These are phyloP conservation scores for Synanthedon vespiformis DNA, from an alignment of 2,888 invertebrate species.

Conservation along the genomic window DNA sequence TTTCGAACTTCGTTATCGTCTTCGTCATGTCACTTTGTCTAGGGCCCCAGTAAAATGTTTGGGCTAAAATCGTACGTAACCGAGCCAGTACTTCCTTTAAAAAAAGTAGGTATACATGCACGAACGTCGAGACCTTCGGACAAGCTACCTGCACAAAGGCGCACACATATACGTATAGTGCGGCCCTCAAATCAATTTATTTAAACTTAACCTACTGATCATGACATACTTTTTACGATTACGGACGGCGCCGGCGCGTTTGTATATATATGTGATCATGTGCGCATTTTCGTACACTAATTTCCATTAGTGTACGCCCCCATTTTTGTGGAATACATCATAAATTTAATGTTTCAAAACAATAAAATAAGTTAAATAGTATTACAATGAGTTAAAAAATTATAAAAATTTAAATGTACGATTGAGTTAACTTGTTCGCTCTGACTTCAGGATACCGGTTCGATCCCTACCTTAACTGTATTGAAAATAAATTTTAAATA, in stretches of 20 bases:
- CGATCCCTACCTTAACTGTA: no score
- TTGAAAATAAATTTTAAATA: no score
- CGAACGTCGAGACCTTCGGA: background rate
- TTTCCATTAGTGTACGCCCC: constrained; percentile 6
- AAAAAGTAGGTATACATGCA: constrained; percentile 1
- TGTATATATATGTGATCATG: constrained; percentile 23
- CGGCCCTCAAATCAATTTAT: constrained; percentile 21
- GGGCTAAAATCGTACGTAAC: no score
- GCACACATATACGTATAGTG: constrained; percentile 1
- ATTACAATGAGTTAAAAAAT: no score
- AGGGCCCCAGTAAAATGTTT: no score
- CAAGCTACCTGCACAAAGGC: background rate
- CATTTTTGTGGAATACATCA: background rate
- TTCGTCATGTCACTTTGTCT: no score
- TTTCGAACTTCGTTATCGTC: no score
- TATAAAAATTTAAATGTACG: no score
- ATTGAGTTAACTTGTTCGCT: no score
- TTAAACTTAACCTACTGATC: constrained; percentile 71
- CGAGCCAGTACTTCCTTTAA: background rate
- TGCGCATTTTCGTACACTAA: constrained; percentile 19
- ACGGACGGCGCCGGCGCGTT: constrained; percentile 20
- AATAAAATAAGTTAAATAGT: no score
- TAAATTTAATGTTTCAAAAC: background rate
- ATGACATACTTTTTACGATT: constrained; percentile 66
- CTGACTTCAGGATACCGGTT: no score